Evolutionary conservation across 2,113 vertebrate genomes (phyloP).

Genomic region (Chaetorhynchus papuensis): DNA sequence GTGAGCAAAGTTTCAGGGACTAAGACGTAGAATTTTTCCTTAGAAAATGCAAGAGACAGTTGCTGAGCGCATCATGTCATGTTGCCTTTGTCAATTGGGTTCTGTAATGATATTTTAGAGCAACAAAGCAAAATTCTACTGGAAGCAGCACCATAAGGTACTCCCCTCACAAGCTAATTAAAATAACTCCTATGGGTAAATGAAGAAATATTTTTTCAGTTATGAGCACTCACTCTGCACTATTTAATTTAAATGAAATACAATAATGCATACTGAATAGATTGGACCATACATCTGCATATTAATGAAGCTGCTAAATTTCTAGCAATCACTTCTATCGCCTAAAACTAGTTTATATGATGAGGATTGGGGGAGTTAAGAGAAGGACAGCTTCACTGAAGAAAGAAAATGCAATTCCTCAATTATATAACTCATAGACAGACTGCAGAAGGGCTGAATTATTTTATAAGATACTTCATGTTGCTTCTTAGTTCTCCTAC

Average conservation of each 20-base stretch:
- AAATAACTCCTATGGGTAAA: conserved; percentile 60
- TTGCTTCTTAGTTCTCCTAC: not conserved
- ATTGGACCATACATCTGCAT: conserved; percentile 8
- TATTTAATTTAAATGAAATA: conserved; percentile 60
- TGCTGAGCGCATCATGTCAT: not conserved
- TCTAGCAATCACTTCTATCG: conserved; percentile 24
- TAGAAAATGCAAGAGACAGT: not conserved
- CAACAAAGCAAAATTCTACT: conserved; percentile 50
- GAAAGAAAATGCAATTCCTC: not conserved
- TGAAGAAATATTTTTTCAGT: conserved; percentile 33
- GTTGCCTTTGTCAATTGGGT: conserved; percentile 2
- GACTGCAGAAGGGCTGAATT: not conserved
- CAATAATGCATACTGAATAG: conserved; percentile 45
- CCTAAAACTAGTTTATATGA: not conserved
- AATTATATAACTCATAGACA: conserved; percentile 3
- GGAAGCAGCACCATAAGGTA: conserved; percentile 39
- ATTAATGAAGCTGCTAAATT: conserved; percentile 38
- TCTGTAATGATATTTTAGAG: conserved; percentile 53
- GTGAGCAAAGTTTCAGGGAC: conserved; percentile 28
- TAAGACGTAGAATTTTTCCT: not conserved
- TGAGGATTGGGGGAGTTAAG: not conserved
- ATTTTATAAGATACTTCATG: not conserved
- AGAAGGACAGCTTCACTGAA: not conserved
- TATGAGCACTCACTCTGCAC: conserved; percentile 27
- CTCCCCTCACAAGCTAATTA: conserved; percentile 48